Evolutionary conservation across 2,888 invertebrate species (phyloP).

Genomic region (Halocaridina rubra): DNA sequence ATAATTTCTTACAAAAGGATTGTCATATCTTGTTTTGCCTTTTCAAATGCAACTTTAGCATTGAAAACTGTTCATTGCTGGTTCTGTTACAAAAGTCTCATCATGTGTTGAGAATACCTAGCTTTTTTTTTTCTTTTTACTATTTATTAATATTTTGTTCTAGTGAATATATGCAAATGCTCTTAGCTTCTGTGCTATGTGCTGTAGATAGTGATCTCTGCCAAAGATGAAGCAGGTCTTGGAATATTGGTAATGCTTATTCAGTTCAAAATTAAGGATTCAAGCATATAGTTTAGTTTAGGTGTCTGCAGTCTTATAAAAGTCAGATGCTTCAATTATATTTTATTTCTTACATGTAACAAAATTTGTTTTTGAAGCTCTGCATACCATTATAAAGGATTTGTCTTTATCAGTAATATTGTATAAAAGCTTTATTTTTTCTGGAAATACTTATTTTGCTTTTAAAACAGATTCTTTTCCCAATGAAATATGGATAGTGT

Average conservation of each 20-base stretch:
- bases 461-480: no score
- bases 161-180: conserved; percentile 1
- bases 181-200: conserved; percentile 15
- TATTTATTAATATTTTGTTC: not conserved
- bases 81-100: not conserved
- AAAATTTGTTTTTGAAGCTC: not conserved
- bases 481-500: no score
- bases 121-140: no score
- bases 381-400: not conserved
- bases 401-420: not conserved
- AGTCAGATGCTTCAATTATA: not conserved
- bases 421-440: no score
- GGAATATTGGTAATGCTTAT: not conserved
- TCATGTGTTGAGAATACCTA: not conserved
- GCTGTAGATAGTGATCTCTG: conserved; percentile 38
- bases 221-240: conserved; percentile 34
- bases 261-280: not conserved
- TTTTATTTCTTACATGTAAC: not conserved
- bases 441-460: no score
- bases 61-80: no score
- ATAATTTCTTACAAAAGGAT: no score
- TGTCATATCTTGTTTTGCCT: no score
- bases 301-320: not conserved
- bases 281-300: not conserved
- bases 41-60: no score